Evolutionary conservation across 2,113 vertebrate genomes (phyloP).

Genomic region (Rhodinocichla rosea): DNA sequence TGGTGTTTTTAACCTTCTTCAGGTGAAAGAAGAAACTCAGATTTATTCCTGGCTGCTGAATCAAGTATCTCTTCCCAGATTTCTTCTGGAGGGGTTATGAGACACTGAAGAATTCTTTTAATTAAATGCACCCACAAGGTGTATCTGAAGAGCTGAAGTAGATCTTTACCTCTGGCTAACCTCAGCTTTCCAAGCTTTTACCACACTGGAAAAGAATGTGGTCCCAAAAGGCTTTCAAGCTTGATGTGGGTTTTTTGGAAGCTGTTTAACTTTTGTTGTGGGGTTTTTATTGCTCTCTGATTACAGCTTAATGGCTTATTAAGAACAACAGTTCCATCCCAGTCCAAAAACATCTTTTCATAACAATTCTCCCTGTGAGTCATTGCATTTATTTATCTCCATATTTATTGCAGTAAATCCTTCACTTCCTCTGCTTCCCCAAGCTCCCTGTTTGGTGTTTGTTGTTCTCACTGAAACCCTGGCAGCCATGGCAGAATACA

Average conservation of each 20-base stretch:
- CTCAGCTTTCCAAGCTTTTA: conserved; percentile 4
- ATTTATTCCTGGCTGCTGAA: background rate
- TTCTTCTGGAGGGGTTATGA: background rate
- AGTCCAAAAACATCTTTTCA: background rate
- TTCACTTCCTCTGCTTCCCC: background rate
- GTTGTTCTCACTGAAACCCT: background rate
- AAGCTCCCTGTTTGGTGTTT: background rate
- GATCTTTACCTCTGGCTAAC: background rate
- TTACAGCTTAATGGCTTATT: background rate
- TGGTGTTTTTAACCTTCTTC: background rate
- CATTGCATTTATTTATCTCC: conserved; percentile 20
- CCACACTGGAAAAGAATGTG: background rate
- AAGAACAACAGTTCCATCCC: background rate
- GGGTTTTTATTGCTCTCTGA: background rate
- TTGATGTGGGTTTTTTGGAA: background rate
- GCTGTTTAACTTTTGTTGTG: background rate
- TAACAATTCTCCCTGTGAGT: background rate
- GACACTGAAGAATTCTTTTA: background rate
- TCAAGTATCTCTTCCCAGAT: background rate
- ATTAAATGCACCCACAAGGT: background rate
- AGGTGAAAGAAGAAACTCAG: background rate
- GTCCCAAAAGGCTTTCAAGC: background rate
- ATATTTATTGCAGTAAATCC: background rate
- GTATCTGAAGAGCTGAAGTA: background rate
- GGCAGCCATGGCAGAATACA: background rate